phyloP scores from a whole-genome alignment of 2,797 vertebrate species.

The Lophura swinhoii region DNA sequence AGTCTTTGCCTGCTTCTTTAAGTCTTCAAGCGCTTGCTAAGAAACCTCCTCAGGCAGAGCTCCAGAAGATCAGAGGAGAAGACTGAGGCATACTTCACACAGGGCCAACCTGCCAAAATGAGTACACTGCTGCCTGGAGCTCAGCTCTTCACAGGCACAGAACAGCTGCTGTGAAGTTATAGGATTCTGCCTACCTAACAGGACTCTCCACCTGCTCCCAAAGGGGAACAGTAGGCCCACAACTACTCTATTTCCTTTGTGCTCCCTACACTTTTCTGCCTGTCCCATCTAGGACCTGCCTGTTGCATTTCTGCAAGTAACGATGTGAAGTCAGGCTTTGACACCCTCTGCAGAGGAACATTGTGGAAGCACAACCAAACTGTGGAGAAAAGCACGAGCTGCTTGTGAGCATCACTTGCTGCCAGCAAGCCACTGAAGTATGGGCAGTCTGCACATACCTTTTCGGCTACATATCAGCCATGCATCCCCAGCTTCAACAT shows the following conservation, averaged over 20 bases:
- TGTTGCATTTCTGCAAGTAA: neutral
- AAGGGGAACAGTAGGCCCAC: neutral
- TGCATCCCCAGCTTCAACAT: neutral
- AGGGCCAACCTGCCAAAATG: neutral
- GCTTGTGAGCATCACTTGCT: neutral
- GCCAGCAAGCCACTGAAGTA: neutral
- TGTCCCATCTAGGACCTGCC: neutral
- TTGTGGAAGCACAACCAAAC: neutral
- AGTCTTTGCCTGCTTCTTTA: rapidly evolving
- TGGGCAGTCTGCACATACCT: neutral
- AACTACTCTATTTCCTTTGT: neutral
- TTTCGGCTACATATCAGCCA: neutral
- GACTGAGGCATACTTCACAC: neutral
- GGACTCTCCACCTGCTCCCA: neutral
- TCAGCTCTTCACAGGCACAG: rapidly evolving
- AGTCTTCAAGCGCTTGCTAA: neutral
- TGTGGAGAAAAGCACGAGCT: neutral
- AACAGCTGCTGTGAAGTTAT: neutral
- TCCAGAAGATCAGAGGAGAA: neutral
- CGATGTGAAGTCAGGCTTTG: neutral
- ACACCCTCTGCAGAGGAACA: too few species aligned
- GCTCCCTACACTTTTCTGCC: neutral
- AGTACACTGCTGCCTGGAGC: neutral
- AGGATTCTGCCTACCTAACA: neutral
- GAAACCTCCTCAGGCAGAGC: neutral